These are phyloP conservation scores for Tragelaphus eurycerus DNA, from an alignment of 2,797 vertebrate species.

Conservation along the genomic window DNA sequence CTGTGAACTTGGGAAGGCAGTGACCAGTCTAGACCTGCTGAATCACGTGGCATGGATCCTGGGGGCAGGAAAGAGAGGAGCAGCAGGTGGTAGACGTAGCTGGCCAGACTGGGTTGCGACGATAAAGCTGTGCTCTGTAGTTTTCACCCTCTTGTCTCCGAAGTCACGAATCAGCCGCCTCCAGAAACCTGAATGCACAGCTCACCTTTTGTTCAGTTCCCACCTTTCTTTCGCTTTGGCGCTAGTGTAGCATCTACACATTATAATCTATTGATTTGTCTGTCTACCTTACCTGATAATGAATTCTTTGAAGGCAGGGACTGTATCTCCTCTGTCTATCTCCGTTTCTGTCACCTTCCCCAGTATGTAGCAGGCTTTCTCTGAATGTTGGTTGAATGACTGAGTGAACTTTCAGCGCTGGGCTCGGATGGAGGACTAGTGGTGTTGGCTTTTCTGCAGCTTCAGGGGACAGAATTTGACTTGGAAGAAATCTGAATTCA, in stretches of 20 bases:
- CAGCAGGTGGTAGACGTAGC: too few species aligned
- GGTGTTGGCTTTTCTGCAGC: neutral
- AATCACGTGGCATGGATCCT: neutral
- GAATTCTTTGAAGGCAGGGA: neutral
- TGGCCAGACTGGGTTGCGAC: neutral
- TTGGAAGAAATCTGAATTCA: slow-evolving; percentile 9
- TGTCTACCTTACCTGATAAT: neutral
- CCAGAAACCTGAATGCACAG: neutral
- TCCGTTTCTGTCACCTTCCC: neutral
- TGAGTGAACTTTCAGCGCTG: neutral
- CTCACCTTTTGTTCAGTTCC: neutral
- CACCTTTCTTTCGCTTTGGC: neutral
- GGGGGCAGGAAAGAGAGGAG: neutral
- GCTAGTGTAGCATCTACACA: neutral
- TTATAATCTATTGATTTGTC: neutral
- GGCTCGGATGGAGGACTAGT: neutral
- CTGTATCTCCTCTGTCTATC: neutral
- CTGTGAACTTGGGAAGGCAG: neutral
- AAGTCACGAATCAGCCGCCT: neutral
- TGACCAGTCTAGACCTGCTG: neutral
- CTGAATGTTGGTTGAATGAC: neutral
- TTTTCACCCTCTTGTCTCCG: neutral
- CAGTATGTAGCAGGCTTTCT: neutral
- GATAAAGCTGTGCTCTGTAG: too few species aligned
- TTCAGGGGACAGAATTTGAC: neutral